Base-by-base conservation (phyloP, 2,113 vertebrate genomes). In the Columba livia region DNA sequence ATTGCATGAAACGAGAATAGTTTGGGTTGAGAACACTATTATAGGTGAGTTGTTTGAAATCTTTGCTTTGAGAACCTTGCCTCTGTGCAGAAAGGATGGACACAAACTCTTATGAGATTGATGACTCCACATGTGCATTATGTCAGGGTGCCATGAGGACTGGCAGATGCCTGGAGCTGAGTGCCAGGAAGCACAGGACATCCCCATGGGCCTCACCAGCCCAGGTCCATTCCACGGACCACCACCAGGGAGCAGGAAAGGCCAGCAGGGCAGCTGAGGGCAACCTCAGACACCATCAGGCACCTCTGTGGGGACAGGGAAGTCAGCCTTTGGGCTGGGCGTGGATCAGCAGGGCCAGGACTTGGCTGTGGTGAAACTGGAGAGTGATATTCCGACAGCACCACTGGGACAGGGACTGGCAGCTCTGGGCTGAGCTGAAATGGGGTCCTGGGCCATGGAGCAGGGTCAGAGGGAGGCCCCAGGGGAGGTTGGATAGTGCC, bases 81-180 rank as follows among this genome's bases (percentile, higher is more conserved):
- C 8, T 50, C 34, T 58, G 24, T 36, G 36, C 9, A 86, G 38
- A 40, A 40, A 31, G 14, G 19, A 75, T n/a, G 28, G 66, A 44
- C 10, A 40, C 14, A 85, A 40, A 14, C 10, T 12, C 10, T 62
- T 6, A 24, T 12, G n/a, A 87, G 17, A 42, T 56, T 16, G 48
- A 9, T 58, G 65, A 29, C 11, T 51, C 4, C 42, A 51, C 5
- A 4, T 1, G 0, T 18, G 2, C 7, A 5, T 26, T 36, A 25
- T 14, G 8, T n/a, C 57, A 67, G 36, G 31, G 38, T 51, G 23
- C 20, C 8, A 1, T 0, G 0, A 64, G 42, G 8, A 6, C 31
- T 47, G 48, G 28, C 31, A 67, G 21, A 11, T 79, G 48, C 29
- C 42, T 74, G 79, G 7, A 60, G 38, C 23, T n/a, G 26, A 19